Evolutionary conservation across 2,797 vertebrate species (phyloP), one percentile per base, ranked within the genome.

Genomic region (Sebastes minor): DNA sequence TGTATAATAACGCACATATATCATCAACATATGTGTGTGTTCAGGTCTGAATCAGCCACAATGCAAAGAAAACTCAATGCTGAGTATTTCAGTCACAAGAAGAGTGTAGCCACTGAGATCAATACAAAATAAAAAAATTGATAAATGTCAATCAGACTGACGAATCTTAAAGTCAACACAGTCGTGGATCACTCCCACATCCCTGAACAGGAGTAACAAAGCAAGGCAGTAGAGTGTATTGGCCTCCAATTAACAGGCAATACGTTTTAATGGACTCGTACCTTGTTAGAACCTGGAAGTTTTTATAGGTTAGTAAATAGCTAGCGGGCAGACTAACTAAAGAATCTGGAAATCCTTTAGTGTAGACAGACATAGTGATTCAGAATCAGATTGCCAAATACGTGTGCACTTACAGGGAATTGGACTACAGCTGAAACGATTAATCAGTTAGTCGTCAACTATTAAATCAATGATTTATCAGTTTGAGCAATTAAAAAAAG

Each of bases 221-320:
- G 23, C 14, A 32, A 28, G n/a, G n/a, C 5, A 38, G 74, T 27
- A 9, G 27, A 78, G 55, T 62, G 38, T 27, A 59, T 67, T 62
- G 52, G 72, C 16, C 25, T 80, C 28, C 71, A 71, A 72, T 90
- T 77, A 84, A 61, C 71, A 59, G 68, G 64, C 83, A 85, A 27
- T 88, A 86, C 59, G 65, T 38, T 84, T 89, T 83, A 87, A 89
- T 52, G 78, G 69, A 23, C 60, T 76, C 1, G 46, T 71, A 55
- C 74, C 76, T 82, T 52, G 78, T 89, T 83, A 85, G 71, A 71
- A 46, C 38, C 66, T 46, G 53, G 46, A 32, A 52, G 75, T 18
- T 76, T 89, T 86, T 81, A 86, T 78, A 74, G 74, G 71, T 80
- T 38, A 71, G 65, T 72, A 72, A 84, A 81, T 46, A 78, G 46